phyloP scores from a whole-genome alignment of 1,140 invertebrate species.

The Drosophila sp. region DNA sequence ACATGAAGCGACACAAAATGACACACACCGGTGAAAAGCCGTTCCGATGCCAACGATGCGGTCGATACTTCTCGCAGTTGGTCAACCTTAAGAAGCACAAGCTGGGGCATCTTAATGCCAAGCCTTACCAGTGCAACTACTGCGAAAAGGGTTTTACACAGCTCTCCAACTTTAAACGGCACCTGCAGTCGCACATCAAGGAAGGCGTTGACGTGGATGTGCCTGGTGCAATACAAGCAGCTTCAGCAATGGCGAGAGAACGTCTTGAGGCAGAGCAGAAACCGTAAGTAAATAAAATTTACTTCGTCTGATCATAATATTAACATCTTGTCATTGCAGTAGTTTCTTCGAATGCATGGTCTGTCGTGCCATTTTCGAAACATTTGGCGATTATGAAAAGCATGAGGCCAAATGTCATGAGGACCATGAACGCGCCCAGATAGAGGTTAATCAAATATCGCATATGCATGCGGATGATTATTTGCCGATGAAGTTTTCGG shows the following conservation, averaged over 20 bases:
- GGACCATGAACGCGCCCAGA: conserved; percentile 69
- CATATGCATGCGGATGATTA: conserved; percentile 77
- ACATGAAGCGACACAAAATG: conserved; percentile 84
- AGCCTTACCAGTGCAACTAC: conserved; percentile 78
- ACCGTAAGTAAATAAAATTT: conserved; percentile 62
- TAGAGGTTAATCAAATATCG: conserved; percentile 75
- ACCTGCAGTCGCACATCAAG: conserved; percentile 79
- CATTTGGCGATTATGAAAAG: conserved; percentile 79
- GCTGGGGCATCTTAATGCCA: conserved; percentile 80
- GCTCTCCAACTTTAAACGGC: conserved; percentile 78
- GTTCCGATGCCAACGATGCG: conserved; percentile 80
- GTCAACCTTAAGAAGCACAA: conserved; percentile 84
- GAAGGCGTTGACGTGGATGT: conserved; percentile 78
- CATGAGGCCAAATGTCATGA: conserved; percentile 78
- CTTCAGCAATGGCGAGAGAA: conserved; percentile 68
- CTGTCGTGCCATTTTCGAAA: conserved; percentile 79
- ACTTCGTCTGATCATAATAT: not conserved
- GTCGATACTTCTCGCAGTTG: conserved; percentile 80
- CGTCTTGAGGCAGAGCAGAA: conserved; percentile 73
- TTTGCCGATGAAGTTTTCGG: conserved; percentile 81
- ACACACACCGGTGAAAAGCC: conserved; percentile 84
- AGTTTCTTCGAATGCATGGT: conserved; percentile 82
- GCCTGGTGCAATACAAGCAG: conserved; percentile 66
- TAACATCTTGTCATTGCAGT: conserved; percentile 35
- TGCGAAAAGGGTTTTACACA: conserved; percentile 83